Evolutionary conservation across 2,888 invertebrate species (phyloP).

Genomic region (Polydrusus tereticollis): DNA sequence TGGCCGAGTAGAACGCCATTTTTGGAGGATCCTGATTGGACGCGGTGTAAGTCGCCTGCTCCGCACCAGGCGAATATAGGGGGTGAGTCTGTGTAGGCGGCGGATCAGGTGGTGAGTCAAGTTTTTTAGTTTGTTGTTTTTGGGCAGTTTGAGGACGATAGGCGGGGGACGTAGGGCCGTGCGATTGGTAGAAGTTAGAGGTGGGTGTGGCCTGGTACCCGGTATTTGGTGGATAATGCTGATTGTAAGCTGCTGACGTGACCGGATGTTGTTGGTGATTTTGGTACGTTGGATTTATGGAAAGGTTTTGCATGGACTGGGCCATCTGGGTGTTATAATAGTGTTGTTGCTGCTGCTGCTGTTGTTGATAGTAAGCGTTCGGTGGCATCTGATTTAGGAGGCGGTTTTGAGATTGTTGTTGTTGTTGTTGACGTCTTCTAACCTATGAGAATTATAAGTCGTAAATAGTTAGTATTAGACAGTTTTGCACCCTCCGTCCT

Average conservation of each 20-base stretch:
- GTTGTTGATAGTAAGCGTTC: conserved; percentile 51
- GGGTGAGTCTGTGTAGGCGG: conserved; percentile 82
- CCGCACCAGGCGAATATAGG: conserved; percentile 59
- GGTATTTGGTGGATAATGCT: conserved; percentile 15
- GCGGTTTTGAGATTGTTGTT: conserved; percentile 50
- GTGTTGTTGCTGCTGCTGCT: conserved; percentile 57
- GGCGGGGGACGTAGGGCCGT: conserved; percentile 63
- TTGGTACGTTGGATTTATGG: conserved; percentile 57
- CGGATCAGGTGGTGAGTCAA: conserved; percentile 61
- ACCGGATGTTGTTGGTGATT: conserved; percentile 48
- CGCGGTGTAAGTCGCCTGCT: conserved; percentile 71
- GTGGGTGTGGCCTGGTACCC: conserved; percentile 29
- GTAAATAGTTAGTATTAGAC: too few relatives aligned
- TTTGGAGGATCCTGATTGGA: conserved; percentile 81
- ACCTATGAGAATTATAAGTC: too few relatives aligned
- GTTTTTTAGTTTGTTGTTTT: conserved; percentile 66
- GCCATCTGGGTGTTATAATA: conserved; percentile 60
- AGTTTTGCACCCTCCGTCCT: too few relatives aligned
- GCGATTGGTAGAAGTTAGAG: conserved; percentile 62
- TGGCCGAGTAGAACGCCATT: conserved; percentile 77
- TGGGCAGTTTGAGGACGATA: conserved; percentile 70
- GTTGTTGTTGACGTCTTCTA: conserved; percentile 48
- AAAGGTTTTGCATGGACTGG: conserved; percentile 65
- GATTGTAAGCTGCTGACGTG: conserved; percentile 47
- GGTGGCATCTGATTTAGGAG: conserved; percentile 58